phyloP scores from a whole-genome alignment of 2,113 vertebrate genomes.

The Oryctolagus cuniculus region DNA sequence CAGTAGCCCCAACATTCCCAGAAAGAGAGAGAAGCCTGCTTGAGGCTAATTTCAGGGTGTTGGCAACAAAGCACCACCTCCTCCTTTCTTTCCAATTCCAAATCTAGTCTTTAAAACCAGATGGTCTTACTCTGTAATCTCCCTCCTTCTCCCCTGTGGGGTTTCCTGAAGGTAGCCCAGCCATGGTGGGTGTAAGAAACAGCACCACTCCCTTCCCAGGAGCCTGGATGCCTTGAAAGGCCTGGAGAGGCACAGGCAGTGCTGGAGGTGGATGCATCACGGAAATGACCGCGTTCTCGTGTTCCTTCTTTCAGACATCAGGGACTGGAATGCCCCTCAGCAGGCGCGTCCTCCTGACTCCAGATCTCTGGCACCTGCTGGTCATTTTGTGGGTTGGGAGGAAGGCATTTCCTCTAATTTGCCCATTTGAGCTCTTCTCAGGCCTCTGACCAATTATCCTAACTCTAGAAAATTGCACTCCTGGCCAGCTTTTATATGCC shows the following conservation, averaged over 20 bases:
- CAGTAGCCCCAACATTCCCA: neutral
- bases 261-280: neutral
- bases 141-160: neutral
- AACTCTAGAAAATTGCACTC: conserved; percentile 29
- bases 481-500: conserved; percentile 14
- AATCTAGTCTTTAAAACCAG: neutral
- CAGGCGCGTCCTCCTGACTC: neutral
- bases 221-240: neutral
- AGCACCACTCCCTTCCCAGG: neutral
- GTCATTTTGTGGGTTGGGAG: neutral
- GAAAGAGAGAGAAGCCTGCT: neutral
- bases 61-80: neutral
- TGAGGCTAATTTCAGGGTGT: neutral
- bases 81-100: neutral
- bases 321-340: neutral
- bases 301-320: neutral
- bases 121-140: neutral
- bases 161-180: neutral
- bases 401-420: conserved; percentile 16
- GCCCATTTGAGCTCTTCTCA: neutral
- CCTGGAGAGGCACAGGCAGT: neutral
- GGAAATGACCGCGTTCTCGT: neutral
- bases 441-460: conserved; percentile 19
- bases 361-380: neutral
- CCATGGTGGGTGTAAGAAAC: neutral